phyloP scores from a whole-genome alignment of 2,797 vertebrate genomes.

The Todus mexicanus region DNA sequence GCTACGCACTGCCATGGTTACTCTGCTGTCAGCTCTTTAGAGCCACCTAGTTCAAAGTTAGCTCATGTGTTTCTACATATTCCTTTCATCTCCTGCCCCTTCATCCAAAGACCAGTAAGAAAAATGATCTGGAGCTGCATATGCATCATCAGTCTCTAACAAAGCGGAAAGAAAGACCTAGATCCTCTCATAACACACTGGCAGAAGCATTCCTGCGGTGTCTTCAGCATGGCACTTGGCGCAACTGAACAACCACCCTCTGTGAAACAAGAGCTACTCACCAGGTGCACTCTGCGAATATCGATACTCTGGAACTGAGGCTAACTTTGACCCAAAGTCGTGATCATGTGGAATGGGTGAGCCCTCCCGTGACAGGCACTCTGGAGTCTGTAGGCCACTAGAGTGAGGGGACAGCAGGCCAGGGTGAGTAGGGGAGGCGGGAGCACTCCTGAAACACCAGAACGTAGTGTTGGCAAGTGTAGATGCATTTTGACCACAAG shows the following conservation, averaged over 20 bases:
- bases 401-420: conserved; percentile 92
- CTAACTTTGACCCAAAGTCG: conserved; percentile 89
- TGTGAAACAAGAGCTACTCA: conserved; percentile 64
- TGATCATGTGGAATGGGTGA: conserved; percentile 93
- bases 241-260: neutral
- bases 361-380: conserved; percentile 95
- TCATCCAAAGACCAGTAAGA: neutral
- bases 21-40: neutral
- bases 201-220: neutral
- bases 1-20: neutral
- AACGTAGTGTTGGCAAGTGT: neutral
- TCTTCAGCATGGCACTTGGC: neutral
- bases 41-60: neutral
- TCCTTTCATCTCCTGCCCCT: neutral
- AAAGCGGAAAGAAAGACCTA: neutral
- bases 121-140: neutral
- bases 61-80: neutral
- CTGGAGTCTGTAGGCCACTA: conserved; percentile 95
- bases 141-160: neutral
- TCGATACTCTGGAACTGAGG: conserved; percentile 93
- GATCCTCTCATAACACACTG: neutral
- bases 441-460: conserved; percentile 85
- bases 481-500: neutral
- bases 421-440: conserved; percentile 95
- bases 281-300: conserved; percentile 97